Conservation (phyloP, 2,113 vertebrate genomes). For the Vulpes vulpes region DNA sequence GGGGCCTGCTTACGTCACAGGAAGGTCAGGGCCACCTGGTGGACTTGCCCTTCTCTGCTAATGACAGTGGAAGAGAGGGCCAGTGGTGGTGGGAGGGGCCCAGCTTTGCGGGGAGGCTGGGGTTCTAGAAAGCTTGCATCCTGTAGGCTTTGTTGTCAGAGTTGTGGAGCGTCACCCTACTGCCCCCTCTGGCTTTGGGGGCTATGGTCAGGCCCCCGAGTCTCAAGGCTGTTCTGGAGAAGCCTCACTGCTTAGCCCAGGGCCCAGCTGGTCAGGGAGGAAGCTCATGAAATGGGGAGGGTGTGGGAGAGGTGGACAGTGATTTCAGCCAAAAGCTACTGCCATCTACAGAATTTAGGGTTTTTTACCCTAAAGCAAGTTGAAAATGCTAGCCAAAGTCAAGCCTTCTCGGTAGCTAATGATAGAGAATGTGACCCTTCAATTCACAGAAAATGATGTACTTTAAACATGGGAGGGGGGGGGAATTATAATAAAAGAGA, state of each 20-base stretch:
- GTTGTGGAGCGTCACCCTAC: rapidly evolving
- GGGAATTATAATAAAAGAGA: background rate
- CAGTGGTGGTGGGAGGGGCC: too few relatives aligned
- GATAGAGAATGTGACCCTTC: background rate
- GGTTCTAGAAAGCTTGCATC: background rate
- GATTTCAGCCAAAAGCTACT: background rate
- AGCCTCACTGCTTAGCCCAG: background rate
- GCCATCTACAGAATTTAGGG: background rate
- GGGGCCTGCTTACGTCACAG: too few relatives aligned
- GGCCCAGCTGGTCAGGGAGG: background rate
- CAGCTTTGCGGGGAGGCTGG: too few relatives aligned
- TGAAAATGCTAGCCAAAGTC: background rate
- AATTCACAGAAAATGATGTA: background rate
- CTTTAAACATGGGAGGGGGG: background rate
- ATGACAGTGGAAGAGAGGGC: background rate
- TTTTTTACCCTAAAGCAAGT: background rate
- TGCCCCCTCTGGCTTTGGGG: background rate
- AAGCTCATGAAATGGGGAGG: rapidly evolving
- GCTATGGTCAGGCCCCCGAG: too few relatives aligned
- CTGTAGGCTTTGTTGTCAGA: background rate
- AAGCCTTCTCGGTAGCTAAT: background rate
- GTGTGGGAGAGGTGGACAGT: too few relatives aligned
- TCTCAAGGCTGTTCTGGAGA: background rate
- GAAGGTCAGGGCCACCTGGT: background rate
- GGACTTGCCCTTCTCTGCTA: background rate